Conservation (phyloP, 2,113 vertebrate species). For the Ptyas mucosa region DNA sequence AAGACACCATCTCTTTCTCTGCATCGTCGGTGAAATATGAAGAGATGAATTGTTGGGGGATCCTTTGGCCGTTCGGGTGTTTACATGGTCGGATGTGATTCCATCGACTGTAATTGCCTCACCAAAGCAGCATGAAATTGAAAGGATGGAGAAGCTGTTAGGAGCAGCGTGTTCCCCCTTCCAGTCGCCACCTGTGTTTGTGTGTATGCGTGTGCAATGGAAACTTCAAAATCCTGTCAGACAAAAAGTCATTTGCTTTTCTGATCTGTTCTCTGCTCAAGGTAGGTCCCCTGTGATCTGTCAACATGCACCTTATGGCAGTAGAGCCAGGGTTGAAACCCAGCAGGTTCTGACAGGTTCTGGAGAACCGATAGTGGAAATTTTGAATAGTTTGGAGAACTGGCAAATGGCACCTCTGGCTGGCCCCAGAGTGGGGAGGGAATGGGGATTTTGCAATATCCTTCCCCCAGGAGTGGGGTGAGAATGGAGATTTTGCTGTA, state of each 20-base stretch:
- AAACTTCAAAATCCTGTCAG: neutral
- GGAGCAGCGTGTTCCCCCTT: neutral
- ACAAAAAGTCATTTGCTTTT: conserved; percentile 34
- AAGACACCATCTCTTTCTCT: neutral
- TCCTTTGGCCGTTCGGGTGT: neutral
- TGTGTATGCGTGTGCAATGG: neutral
- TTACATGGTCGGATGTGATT: neutral
- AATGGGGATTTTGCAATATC: too few relatives aligned
- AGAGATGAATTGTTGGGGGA: neutral
- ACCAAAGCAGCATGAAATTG: neutral
- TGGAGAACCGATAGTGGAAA: too few relatives aligned
- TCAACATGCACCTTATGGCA: neutral
- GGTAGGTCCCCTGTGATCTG: neutral
- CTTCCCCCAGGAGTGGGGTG: too few relatives aligned
- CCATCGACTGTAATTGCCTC: neutral
- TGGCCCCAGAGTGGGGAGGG: too few relatives aligned
- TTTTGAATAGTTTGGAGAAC: too few relatives aligned
- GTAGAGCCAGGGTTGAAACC: neutral
- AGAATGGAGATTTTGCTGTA: too few relatives aligned
- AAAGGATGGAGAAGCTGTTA: neutral
- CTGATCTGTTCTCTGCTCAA: neutral
- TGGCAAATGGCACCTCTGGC: too few relatives aligned
- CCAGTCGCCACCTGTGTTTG: rapidly evolving
- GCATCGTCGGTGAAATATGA: neutral
- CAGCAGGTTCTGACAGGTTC: too few relatives aligned